Conservation (phyloP, 2,888 invertebrate species). For the Ornithoptera priamus region DNA sequence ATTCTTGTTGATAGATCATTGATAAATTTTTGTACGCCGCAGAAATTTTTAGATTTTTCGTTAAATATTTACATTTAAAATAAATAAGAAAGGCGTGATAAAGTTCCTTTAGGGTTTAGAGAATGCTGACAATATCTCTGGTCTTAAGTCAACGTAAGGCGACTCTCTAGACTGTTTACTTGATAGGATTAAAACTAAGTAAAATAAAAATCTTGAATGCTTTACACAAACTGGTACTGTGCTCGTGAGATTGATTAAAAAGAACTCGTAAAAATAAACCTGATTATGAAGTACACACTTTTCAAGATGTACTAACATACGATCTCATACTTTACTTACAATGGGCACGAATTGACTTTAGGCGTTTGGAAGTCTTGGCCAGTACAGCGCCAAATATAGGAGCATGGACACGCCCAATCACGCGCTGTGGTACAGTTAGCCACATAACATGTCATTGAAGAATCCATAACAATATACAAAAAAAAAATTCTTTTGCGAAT, state of each 20-base stretch:
- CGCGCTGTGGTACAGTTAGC: constrained; percentile 29
- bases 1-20: too few relatives aligned
- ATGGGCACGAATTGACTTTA: constrained; percentile 46
- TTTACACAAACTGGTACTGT: too few relatives aligned
- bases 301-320: constrained; percentile 11
- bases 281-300: background rate
- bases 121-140: too few relatives aligned
- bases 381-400: constrained; percentile 46
- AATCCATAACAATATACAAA: constrained; percentile 1
- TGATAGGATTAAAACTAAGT: too few relatives aligned
- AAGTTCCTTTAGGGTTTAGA: too few relatives aligned
- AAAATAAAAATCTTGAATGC: too few relatives aligned
- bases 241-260: background rate
- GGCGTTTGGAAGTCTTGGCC: constrained; percentile 37
- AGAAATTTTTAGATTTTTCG: too few relatives aligned
- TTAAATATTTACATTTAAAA: too few relatives aligned
- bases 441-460: constrained; percentile 17
- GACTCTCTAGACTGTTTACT: too few relatives aligned
- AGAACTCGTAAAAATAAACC: background rate
- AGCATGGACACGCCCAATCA: constrained; percentile 47
- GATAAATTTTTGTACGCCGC: too few relatives aligned
- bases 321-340: constrained; percentile 26
- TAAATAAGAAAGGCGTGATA: too few relatives aligned
- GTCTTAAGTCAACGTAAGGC: too few relatives aligned
- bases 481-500: background rate